Evolutionary conservation across 2,797 vertebrate species (phyloP).

Genomic region (Gallinago solitaria): DNA sequence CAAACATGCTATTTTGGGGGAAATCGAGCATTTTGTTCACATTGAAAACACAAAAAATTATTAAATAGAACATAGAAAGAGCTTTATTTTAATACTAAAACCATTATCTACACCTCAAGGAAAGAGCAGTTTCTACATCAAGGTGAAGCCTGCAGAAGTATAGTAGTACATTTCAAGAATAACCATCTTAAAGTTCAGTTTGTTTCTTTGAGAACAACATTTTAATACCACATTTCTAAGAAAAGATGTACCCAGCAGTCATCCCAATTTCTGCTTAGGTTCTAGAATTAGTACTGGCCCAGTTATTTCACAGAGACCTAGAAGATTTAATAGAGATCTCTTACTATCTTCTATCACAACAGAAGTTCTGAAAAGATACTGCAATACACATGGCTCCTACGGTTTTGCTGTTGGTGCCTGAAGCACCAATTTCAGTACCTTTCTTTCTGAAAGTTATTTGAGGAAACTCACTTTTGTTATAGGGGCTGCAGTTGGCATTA

Average conservation of each 20-base stretch:
- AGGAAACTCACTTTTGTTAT: constrained; percentile 70
- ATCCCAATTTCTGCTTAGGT: neutral
- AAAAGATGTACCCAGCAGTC: neutral
- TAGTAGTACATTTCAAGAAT: neutral
- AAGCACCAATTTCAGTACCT: neutral
- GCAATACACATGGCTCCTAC: neutral
- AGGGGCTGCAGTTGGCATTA: constrained; percentile 26
- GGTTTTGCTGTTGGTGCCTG: neutral
- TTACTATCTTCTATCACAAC: neutral
- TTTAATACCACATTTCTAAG: neutral
- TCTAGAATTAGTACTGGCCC: neutral
- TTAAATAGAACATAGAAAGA: neutral
- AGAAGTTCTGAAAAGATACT: neutral
- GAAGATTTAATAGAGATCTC: neutral
- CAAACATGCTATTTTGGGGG: neutral
- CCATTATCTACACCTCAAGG: neutral
- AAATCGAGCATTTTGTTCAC: neutral
- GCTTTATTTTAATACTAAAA: neutral
- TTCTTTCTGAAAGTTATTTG: neutral
- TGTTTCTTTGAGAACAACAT: neutral
- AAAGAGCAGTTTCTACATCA: neutral
- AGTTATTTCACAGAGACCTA: neutral
- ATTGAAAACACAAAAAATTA: neutral
- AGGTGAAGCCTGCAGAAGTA: neutral
- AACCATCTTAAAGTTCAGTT: neutral